Evolutionary conservation across 1,140 invertebrate genomes (phyloP), one percentile per base, ranked within the genome.

Genomic region (Drosophila melanogaster): DNA sequence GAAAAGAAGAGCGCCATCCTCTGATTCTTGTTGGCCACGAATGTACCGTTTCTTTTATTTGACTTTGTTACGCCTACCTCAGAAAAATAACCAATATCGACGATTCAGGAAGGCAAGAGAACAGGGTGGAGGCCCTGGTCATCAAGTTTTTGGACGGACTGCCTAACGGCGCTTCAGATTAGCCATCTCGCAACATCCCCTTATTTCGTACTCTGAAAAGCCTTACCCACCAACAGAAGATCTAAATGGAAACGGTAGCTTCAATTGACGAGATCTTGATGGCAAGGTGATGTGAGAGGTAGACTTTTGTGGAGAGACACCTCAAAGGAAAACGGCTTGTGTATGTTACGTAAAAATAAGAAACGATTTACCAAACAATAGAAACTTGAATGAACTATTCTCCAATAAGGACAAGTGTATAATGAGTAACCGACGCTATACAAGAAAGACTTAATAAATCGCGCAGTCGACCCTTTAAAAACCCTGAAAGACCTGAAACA

Each of bases 21-120:
- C 41, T 7, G 43, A 6, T n/a, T 11, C 30, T 19, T 35, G n/a
- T 60, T 50, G 56, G 55, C 71, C 67, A 37, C 41, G 50, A 76
- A 80, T 89, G 60, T 87, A 90, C 84, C 84, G 84, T 87, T 87
- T 79, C 60, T 58, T 89, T 83, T 90, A 87, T 90, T 80, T 87
- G 79, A 66, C 44, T 64, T 47, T 56, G 71, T 66, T 46, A 87
- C 84, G 84, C 84, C 84, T 55, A 50, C 65, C 22, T 26, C 33
- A 30, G 14, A 51, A n/a, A 41, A 33, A 46, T 33, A 26, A 33
- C 12, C 40, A 14, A 15, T 10, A 17, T 19, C 15, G 0, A 19
- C 8, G 11, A 66, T 41, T 24, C 49, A 33, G 15, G 15, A 35
- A 50, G 40, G 22, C 40, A 19, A 44, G 35, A 11, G 53, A 5